phyloP scores from a whole-genome alignment of 2,797 vertebrate species.

The Epinephelus awoara region DNA sequence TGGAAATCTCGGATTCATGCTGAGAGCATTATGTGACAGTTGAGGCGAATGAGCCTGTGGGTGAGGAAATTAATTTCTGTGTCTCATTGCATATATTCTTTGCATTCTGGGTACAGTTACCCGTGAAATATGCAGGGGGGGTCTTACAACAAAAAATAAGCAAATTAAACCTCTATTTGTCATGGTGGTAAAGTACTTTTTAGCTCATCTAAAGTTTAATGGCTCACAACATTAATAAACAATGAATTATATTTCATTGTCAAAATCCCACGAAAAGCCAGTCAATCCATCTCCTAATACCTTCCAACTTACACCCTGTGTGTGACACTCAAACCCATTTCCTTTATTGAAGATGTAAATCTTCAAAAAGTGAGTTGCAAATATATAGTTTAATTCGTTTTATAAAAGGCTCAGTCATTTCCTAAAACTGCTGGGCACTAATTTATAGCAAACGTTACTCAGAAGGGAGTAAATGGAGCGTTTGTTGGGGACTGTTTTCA shows the following conservation, averaged over 20 bases:
- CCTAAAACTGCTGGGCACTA: not conserved
- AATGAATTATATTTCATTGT: conserved; percentile 2
- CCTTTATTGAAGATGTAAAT: conserved; percentile 29
- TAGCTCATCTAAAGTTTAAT: conserved; percentile 6
- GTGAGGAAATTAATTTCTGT: conserved; percentile 19
- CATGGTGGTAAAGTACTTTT: not conserved
- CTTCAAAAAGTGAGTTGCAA: not conserved
- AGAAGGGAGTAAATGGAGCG: not conserved
- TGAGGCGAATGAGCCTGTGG: conserved; percentile 16
- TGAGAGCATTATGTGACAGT: conserved; percentile 20
- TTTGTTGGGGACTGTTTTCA: conserved; percentile 1
- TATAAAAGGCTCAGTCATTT: not conserved
- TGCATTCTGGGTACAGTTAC: conserved; percentile 24
- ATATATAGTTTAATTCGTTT: not conserved
- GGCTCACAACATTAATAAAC: not conserved
- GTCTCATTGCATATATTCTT: conserved; percentile 12
- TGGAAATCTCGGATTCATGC: conserved; percentile 4
- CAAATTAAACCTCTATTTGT: conserved; percentile 34
- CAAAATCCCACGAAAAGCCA: not conserved
- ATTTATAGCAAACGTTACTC: not conserved
- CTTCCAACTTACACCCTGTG: not conserved
- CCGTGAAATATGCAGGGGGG: conserved; percentile 36
- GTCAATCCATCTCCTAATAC: conserved; percentile 13
- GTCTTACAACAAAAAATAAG: conserved; percentile 17
- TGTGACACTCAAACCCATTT: not conserved